Conservation (phyloP, 2,797 vertebrate genomes). For the Bradypus variegatus region DNA sequence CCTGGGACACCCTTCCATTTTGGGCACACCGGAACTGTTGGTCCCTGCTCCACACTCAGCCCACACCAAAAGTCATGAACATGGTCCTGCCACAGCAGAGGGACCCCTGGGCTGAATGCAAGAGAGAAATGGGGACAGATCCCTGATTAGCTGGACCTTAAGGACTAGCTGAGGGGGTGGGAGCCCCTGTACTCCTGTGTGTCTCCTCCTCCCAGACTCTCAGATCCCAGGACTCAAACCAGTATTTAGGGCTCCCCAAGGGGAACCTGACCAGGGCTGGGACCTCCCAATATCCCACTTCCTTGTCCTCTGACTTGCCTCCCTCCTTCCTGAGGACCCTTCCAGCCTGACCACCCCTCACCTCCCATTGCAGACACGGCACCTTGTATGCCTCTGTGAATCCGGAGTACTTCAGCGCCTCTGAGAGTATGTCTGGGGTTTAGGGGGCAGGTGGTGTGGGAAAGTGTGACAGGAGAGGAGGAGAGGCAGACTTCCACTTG, state of each 20-base stretch:
- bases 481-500: not conserved
- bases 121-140: not conserved
- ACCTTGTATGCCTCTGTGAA: conserved; percentile 80
- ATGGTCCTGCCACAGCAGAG: not conserved
- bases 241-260: not conserved
- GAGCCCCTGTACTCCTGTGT: not conserved
- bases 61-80: not conserved
- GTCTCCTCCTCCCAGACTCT: not conserved
- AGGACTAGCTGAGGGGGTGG: not conserved
- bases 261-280: not conserved
- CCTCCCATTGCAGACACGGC: conserved; percentile 60
- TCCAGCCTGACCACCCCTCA: not conserved
- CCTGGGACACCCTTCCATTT: not conserved
- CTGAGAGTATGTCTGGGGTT: conserved; percentile 68
- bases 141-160: not conserved
- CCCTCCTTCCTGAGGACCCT: not conserved
- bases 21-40: not conserved
- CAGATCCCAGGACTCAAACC: not conserved
- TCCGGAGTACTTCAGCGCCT: conserved; percentile 79
- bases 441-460: not conserved
- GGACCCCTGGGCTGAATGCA: not conserved
- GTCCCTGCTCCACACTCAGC: not conserved
- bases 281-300: not conserved
- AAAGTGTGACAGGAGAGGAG: not conserved
- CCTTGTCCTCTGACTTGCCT: not conserved